Evolutionary conservation across 53 echinoderm and acorn worm genomes (phyloP), one percentile per base, ranked within the genome.

Genomic region (Arbacia lixula): DNA sequence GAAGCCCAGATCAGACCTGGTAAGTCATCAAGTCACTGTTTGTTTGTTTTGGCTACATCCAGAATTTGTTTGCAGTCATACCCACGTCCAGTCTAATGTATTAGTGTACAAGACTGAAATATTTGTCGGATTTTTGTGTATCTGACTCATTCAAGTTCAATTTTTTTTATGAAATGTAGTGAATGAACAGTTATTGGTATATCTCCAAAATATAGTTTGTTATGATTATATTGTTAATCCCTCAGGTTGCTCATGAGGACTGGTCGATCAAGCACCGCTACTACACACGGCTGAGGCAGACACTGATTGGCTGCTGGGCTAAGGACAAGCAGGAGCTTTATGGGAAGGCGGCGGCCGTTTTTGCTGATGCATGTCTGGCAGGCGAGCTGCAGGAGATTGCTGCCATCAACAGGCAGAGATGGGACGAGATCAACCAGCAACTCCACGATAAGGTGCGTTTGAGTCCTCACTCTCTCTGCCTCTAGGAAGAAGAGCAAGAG

Each of bases 201-300:
- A n/a, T n/a, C n/a, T n/a, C n/a, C n/a, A n/a, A n/a, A n/a, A n/a
- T n/a, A n/a, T n/a, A n/a, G n/a, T n/a, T n/a, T n/a, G n/a, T n/a
- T n/a, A n/a, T n/a, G n/a, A n/a, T n/a, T n/a, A n/a, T n/a, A n/a
- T n/a, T n/a, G n/a, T n/a, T n/a, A n/a, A n/a, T n/a, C n/a, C n/a
- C n/a, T n/a, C n/a, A n/a, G 97, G 93, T 96, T 12, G 83, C 84
- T 2, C 97, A 96, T 83, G 97, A 93, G 61, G 91, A 96, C 35
- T 96, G 97, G 97, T 66, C 76, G 41, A 85, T 68, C 10, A 84
- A 78, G 41, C 65, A 92, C 38, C 86, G 83, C 6, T 96, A 90
- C 84, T 93, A 91, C 86, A 58, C 54, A 32, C 91, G 93, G 30
- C 88, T 86, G 25, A 72, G 92, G 17, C 84, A 85, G 39, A 93